phyloP scores from a whole-genome alignment of 1,140 invertebrate genomes.

The Drosophila bipectinata region DNA sequence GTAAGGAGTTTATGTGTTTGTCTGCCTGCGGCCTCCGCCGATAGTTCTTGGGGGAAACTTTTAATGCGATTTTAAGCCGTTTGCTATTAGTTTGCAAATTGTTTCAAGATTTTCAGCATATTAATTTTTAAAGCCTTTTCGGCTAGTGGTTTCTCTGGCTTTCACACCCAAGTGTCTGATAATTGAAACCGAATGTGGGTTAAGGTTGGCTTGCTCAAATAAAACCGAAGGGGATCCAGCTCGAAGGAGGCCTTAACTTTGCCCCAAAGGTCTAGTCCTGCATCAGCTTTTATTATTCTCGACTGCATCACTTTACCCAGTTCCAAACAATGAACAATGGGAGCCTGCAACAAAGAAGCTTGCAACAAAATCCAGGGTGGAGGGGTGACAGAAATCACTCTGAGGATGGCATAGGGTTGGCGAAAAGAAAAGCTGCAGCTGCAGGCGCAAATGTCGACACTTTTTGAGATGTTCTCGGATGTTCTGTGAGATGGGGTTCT shows the following conservation, averaged over 20 bases:
- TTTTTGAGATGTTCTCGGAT: constrained; percentile 34
- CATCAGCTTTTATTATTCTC: constrained; percentile 23
- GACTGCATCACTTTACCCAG: constrained; percentile 58
- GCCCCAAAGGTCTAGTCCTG: constrained; percentile 44
- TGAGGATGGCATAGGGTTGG: constrained; percentile 5
- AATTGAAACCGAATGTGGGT: constrained; percentile 73
- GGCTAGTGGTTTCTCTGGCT: constrained; percentile 16
- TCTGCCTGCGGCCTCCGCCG: constrained; percentile 32
- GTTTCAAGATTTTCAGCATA: constrained; percentile 73
- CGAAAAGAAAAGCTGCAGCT: constrained; percentile 22
- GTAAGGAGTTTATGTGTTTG: constrained; percentile 10
- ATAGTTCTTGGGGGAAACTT: constrained; percentile 61
- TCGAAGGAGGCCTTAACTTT: constrained; percentile 39
- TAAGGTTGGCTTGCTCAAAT: constrained; percentile 47
- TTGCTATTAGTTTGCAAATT: constrained; percentile 76
- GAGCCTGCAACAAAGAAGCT: constrained; percentile 33
- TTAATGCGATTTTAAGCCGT: constrained; percentile 79
- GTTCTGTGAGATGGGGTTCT: constrained; percentile 39
- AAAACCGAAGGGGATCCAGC: neutral
- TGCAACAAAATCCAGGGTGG: constrained; percentile 38
- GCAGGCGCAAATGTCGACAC: constrained; percentile 35
- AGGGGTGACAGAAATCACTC: neutral
- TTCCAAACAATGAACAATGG: constrained; percentile 63
- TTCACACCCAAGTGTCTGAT: constrained; percentile 19
- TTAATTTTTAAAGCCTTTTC: constrained; percentile 63